Conservation (phyloP, 2,797 vertebrate genomes). For the Smutsia temminckii region DNA sequence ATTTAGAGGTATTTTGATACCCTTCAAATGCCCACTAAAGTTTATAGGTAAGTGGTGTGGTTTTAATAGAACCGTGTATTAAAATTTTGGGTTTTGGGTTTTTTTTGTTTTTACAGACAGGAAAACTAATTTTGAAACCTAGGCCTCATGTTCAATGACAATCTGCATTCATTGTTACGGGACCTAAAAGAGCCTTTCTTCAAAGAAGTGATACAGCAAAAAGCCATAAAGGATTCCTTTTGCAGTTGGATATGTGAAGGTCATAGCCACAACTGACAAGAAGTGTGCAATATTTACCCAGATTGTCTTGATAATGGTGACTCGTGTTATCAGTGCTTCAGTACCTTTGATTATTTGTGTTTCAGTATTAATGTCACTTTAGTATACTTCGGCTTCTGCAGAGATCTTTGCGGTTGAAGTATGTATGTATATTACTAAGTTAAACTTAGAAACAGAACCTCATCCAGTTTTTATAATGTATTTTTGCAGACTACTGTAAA, state of each 20-base stretch:
- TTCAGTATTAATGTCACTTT: constrained; percentile 85
- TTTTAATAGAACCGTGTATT: constrained; percentile 11
- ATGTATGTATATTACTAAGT: constrained; percentile 79
- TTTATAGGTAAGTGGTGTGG: neutral
- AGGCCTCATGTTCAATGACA: constrained; percentile 95
- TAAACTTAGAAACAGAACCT: constrained; percentile 83
- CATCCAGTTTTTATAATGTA: constrained; percentile 80
- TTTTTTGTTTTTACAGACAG: constrained; percentile 89
- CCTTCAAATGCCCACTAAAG: neutral
- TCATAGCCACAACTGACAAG: constrained; percentile 74
- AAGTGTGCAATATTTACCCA: constrained; percentile 83
- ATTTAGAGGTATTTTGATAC: neutral
- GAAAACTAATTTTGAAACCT: constrained; percentile 98
- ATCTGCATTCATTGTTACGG: constrained; percentile 72
- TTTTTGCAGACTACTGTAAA: constrained; percentile 85
- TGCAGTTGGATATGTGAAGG: constrained; percentile 70
- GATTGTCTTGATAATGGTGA: constrained; percentile 65
- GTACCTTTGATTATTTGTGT: constrained; percentile 81
- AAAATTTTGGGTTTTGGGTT: neutral
- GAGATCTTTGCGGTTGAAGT: constrained; percentile 70
- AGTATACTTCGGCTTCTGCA: constrained; percentile 80
- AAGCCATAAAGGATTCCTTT: constrained; percentile 77
- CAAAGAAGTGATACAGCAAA: constrained; percentile 76
- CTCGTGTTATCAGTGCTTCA: constrained; percentile 71
- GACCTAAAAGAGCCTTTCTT: constrained; percentile 81